A percentile compares a stretch with the other conserved stretches of the same genome.
Conservation (phyloP, 2,797 vertebrate species). For the Semaprochilodus insignis region DNA sequence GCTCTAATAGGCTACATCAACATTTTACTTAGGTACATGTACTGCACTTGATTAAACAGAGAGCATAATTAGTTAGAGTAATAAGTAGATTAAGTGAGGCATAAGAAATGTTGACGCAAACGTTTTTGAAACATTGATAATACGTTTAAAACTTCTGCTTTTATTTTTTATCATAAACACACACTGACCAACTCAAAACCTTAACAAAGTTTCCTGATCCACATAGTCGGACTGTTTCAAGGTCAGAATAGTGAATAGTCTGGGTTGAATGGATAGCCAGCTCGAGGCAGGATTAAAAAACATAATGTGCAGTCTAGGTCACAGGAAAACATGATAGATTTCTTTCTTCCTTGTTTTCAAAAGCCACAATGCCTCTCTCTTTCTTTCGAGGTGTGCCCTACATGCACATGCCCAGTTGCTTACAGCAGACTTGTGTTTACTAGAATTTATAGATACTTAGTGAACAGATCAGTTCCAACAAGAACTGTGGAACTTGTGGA, state of each 20-base stretch:
- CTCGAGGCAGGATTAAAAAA: slow-evolving; percentile 15
- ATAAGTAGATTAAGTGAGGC: too few relatives aligned
- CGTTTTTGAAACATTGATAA: too few relatives aligned
- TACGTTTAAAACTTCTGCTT: too few relatives aligned
- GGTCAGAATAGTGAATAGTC: slow-evolving; percentile 28
- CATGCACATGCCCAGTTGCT: neutral
- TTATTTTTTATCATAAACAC: too few relatives aligned
- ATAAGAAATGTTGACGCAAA: too few relatives aligned
- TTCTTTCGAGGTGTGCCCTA: slow-evolving; percentile 27
- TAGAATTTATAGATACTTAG: slow-evolving; percentile 20
- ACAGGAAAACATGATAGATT: slow-evolving; percentile 44
- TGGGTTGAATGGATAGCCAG: slow-evolving; percentile 5
- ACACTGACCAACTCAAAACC: neutral
- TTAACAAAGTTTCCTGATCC: slow-evolving; percentile 18
- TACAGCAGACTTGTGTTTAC: slow-evolving; percentile 7
- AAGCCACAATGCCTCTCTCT: slow-evolving; percentile 26
- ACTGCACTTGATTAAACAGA: too few relatives aligned
- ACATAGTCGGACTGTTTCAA: neutral
- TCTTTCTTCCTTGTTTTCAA: slow-evolving; percentile 39
- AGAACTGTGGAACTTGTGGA: neutral
- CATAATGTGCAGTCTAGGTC: slow-evolving; percentile 40
- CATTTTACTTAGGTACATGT: too few relatives aligned
- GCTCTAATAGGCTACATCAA: too few relatives aligned
- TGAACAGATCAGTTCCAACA: neutral
- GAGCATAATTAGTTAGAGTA: too few relatives aligned